phyloP scores from a whole-genome alignment of 92 coral and sea anemone genomes.

The Paramuricea clavata region DNA sequence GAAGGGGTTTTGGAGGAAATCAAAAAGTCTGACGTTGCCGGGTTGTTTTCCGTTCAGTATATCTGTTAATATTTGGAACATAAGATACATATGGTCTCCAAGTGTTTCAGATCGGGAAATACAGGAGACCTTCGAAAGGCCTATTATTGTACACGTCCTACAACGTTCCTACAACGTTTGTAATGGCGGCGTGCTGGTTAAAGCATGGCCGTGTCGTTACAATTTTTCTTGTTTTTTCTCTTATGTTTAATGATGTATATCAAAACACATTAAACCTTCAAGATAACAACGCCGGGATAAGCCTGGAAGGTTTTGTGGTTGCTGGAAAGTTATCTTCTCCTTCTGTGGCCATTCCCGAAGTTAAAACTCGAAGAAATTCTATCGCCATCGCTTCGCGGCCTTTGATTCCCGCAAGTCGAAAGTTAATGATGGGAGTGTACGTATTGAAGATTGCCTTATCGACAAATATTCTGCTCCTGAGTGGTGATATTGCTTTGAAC shows the following conservation, averaged over 20 bases:
- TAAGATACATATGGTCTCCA: too few relatives aligned
- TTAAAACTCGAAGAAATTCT: slow-evolving; percentile 44
- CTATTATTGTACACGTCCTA: too few relatives aligned
- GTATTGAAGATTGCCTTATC: background rate
- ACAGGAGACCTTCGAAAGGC: too few relatives aligned
- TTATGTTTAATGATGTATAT: slow-evolving; percentile 20
- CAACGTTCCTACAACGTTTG: too few relatives aligned
- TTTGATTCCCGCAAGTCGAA: slow-evolving; percentile 31
- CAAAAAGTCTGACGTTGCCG: too few relatives aligned
- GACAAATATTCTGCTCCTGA: slow-evolving; percentile 25
- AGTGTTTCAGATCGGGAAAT: too few relatives aligned
- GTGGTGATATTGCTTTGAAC: slow-evolving; percentile 18
- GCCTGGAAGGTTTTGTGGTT: slow-evolving; percentile 43
- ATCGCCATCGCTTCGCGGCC: slow-evolving; percentile 36
- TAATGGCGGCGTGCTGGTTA: background rate
- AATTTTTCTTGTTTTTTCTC: slow-evolving; percentile 25
- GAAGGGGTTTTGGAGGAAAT: too few relatives aligned
- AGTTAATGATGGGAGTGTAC: slow-evolving; percentile 43
- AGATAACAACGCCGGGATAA: slow-evolving; percentile 25
- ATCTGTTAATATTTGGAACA: too few relatives aligned
- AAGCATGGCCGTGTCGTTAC: slow-evolving; percentile 4
- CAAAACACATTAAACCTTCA: slow-evolving; percentile 30
- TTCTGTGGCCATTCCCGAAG: slow-evolving; percentile 35
- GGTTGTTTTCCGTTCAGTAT: too few relatives aligned
- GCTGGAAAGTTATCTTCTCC: slow-evolving; percentile 36